Evolutionary conservation across 2,888 invertebrate genomes (phyloP).

Genomic region (Drosophila helvetica): DNA sequence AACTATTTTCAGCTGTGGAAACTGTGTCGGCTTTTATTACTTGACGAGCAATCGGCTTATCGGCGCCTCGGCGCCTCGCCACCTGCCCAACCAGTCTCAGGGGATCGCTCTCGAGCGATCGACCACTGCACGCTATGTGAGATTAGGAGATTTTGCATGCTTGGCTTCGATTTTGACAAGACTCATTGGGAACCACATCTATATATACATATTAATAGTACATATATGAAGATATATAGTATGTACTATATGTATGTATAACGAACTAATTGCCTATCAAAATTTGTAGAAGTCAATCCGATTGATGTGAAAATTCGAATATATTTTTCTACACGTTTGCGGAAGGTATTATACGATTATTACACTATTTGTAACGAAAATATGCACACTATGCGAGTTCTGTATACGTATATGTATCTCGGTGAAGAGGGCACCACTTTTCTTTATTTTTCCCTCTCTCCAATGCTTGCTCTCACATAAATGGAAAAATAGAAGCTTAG

Average conservation of each 20-base stretch:
- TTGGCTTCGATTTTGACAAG: background rate
- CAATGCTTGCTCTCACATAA: no score
- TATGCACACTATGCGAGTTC: no score
- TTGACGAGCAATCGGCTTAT: background rate
- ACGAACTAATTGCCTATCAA: background rate
- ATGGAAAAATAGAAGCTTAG: background rate
- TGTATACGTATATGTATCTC: no score
- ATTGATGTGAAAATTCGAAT: background rate
- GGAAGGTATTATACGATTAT: background rate
- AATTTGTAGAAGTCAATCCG: background rate
- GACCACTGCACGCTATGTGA: background rate
- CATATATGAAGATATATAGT: background rate
- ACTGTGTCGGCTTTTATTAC: background rate
- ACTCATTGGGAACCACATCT: background rate
- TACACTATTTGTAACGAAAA: background rate
- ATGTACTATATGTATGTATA: background rate
- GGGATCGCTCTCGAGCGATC: background rate
- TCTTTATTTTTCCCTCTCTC: no score
- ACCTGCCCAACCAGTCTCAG: background rate
- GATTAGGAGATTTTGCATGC: background rate
- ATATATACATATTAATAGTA: no score
- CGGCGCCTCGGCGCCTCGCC: conserved; percentile 1
- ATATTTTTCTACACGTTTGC: background rate
- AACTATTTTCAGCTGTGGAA: background rate
- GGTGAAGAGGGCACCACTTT: no score